Percentiles rank a stretch among this genome's conserved stretches.
phyloP scores from a whole-genome alignment of 2,113 vertebrate species.

The Triplophysa siluroides region DNA sequence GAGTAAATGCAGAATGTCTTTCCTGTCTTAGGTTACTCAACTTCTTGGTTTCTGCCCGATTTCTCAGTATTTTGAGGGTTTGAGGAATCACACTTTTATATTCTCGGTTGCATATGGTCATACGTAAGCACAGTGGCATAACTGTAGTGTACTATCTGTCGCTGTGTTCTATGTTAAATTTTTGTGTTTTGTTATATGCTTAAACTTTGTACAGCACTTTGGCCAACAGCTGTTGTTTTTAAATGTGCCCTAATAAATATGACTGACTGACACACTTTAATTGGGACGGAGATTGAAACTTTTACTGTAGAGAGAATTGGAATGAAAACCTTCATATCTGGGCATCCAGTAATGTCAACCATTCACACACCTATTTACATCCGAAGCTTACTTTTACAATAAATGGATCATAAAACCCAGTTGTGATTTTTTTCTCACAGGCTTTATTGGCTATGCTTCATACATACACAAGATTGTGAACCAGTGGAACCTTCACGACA shows the following conservation, averaged over 20 bases:
- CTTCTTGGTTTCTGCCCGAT: constrained; percentile 55
- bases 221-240: no score
- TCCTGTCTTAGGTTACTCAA: constrained; percentile 32
- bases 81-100: not conserved
- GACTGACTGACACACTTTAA: not conserved
- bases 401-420: constrained; percentile 43
- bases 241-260: no score
- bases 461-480: constrained; percentile 83
- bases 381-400: constrained; percentile 50
- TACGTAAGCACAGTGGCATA: no score
- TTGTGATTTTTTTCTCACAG: constrained; percentile 70
- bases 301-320: constrained; percentile 55
- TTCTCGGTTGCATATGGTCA: no score
- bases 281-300: constrained; percentile 25
- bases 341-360: constrained; percentile 51
- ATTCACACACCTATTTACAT: constrained; percentile 25
- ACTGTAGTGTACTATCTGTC: no score
- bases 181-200: no score
- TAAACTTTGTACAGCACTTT: no score
- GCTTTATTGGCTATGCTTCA: constrained; percentile 90
- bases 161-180: no score
- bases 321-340: constrained; percentile 43
- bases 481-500: constrained; percentile 93
- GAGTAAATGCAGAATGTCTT: constrained; percentile 24
- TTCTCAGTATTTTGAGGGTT: constrained; percentile 49